Evolutionary conservation across 2,113 vertebrate genomes (phyloP).

Genomic region (Crotalus horridus): DNA sequence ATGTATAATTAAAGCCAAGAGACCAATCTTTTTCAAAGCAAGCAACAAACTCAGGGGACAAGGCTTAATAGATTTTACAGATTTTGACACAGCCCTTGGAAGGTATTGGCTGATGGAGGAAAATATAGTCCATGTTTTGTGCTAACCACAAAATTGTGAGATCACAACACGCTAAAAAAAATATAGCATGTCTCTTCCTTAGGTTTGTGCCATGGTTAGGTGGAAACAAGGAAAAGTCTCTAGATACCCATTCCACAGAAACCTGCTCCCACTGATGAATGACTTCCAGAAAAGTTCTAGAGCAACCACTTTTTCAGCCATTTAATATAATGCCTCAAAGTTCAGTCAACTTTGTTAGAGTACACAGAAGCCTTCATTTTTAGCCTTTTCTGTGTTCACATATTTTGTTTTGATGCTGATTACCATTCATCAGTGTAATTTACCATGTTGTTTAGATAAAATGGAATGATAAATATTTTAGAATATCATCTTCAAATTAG

Average conservation of each 20-base stretch:
- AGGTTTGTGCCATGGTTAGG: neutral
- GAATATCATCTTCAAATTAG: neutral
- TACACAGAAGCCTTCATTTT: neutral
- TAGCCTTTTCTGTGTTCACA: constrained; percentile 20
- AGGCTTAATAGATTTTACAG: neutral
- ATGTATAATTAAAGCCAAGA: neutral
- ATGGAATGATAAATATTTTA: constrained; percentile 39
- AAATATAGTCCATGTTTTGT: neutral
- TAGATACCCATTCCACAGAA: neutral
- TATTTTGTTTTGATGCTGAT: constrained; percentile 43
- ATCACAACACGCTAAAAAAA: neutral
- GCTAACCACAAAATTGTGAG: neutral
- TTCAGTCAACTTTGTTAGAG: neutral
- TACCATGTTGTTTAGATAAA: constrained; percentile 51
- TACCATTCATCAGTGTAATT: constrained; percentile 60
- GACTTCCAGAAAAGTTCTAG: neutral
- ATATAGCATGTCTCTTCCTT: neutral
- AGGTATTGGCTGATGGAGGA: neutral
- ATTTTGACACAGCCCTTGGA: neutral
- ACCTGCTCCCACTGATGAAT: neutral
- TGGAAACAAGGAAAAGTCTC: neutral
- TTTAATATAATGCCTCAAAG: neutral
- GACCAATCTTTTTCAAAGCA: neutral
- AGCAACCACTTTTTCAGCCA: neutral
- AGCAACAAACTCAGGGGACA: neutral